Base-by-base conservation (phyloP, 1,140 invertebrate genomes). In the Drosophila biarmipes region DNA sequence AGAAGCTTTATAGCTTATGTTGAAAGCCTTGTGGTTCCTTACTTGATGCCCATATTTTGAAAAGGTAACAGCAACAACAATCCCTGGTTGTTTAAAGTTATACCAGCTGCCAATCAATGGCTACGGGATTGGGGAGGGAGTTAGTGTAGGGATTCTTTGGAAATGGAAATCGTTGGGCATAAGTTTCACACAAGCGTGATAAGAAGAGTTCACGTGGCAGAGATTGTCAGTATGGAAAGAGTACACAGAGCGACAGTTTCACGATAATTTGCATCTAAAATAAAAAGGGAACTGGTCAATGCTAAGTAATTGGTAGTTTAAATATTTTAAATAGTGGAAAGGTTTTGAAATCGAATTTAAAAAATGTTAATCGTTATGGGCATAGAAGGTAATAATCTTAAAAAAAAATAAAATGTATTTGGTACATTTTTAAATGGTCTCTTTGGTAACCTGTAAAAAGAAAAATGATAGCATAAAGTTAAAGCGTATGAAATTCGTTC, bases 131-230 rank as follows among this genome's bases (percentile, higher is more conserved):
- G n/a, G 19, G 17, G 6, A 10, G 14, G n/a, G 24, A 8, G 21
- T 27, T 10, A 6, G 14, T 35, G 59, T 2, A 14, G 27, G 34
- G 31, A 19, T 46, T 61, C 37, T 61, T 66, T 82, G 61, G 54
- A 78, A 73, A 77, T 61, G 64, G 63, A 80, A 73, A 78, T 85
- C 58, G 56, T 77, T 86, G 73, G 62, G 34, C 61, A 49, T 71
- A 45, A 76, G 61, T 59, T 72, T 48, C 54, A 51, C 31, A 67
- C 51, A 74, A 75, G 69, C 63, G 54, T 54, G 76, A 85, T 82
- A 82, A 84, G 75, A 46, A 56, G 63, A n/a, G 54, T 52, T 11
- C 14, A 19, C 12, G 29, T 27, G 14, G 46, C n/a, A 49, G 10
- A 27, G 49, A 21, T 35, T 38, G 54, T 29, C 42, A 55, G 55